Evolutionary conservation across 92 coral and sea anemone genomes (phyloP), one percentile per base, ranked within the genome.

Genomic region (Chrysogorgia sp.): DNA sequence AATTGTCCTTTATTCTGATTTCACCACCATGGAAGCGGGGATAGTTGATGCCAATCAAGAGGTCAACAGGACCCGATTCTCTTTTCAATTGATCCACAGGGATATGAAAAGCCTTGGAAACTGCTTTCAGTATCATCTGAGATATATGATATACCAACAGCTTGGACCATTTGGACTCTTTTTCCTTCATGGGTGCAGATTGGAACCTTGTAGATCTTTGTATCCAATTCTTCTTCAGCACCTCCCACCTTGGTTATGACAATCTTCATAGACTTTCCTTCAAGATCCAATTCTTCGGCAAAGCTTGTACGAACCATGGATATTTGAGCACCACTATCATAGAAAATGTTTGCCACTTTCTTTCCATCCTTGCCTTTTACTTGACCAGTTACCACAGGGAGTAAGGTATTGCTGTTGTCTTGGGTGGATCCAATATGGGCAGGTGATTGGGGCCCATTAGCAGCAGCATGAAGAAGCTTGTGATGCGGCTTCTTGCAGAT

Each of bases 311-410:
- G 43, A 15, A 88, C 80, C 65, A 88, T 59, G 32, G 34, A 22
- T 8, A 88, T 55, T 63, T 88, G 88, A 13, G 88, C 88, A 34
- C 88, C 92, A 24, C 69, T 77, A 47, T 89, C 90, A n/a, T 74
- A 85, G 10, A 86, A 82, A 4, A 83, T 79, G 40, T 80, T 89
- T 58, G 75, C 85, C 45, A 59, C 63, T 52, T 56, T 81, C 5
- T 75, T 34, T 28, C 87, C 76, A 40, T 82, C 68, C 40, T 67
- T 47, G 21, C 83, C 65, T 58, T 53, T 64, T 22, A 89, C 77
- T 15, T 34, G 65, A 40, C 81, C 86, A 67, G 83, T 52, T 9
- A 85, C 24, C 49, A 89, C 81, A 32, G 87, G 89, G 19, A 85
- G 82, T 12, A 85, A 26, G 43, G 92, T 82, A 80, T 76, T 84